A percentile compares a stretch with the other conserved stretches of the same genome.
Evolutionary conservation across 1,140 invertebrate genomes (phyloP).

Genomic region (Drosophila sproati): DNA sequence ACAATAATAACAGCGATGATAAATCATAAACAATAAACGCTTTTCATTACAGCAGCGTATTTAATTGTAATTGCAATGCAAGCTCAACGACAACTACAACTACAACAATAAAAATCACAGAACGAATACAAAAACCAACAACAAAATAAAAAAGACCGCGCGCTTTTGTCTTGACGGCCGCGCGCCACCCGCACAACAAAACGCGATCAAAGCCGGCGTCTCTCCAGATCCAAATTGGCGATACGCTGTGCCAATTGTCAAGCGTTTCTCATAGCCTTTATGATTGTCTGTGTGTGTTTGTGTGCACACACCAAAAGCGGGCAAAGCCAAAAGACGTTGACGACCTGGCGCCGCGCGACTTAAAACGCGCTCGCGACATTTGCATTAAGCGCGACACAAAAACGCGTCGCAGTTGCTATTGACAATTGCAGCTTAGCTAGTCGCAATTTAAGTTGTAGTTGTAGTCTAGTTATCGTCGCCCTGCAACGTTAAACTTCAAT

Average conservation of each 20-base stretch:
- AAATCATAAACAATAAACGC: conserved; percentile 71
- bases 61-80: conserved; percentile 54
- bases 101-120: conserved; percentile 13
- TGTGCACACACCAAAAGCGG: conserved; percentile 56
- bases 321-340: conserved; percentile 13
- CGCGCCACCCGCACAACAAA: conserved; percentile 57
- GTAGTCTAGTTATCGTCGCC: neutral
- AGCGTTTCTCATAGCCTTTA: conserved; percentile 66
- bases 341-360: conserved; percentile 46
- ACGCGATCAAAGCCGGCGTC: conserved; percentile 71
- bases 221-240: conserved; percentile 63
- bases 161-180: conserved; percentile 28
- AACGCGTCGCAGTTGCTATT: conserved; percentile 15
- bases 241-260: conserved; percentile 44
- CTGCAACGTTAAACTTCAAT: conserved; percentile 69
- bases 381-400: conserved; percentile 24
- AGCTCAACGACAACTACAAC: neutral
- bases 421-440: conserved; percentile 30
- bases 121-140: neutral
- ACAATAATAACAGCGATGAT: conserved; percentile 61
- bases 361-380: conserved; percentile 21
- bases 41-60: conserved; percentile 47
- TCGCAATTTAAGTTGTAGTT: conserved; percentile 28
- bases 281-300: conserved; percentile 47
- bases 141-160: conserved; percentile 1